These are phyloP conservation scores for Napeogenes sylphis DNA, from an alignment of 2,888 invertebrate genomes.

Conservation along the genomic window DNA sequence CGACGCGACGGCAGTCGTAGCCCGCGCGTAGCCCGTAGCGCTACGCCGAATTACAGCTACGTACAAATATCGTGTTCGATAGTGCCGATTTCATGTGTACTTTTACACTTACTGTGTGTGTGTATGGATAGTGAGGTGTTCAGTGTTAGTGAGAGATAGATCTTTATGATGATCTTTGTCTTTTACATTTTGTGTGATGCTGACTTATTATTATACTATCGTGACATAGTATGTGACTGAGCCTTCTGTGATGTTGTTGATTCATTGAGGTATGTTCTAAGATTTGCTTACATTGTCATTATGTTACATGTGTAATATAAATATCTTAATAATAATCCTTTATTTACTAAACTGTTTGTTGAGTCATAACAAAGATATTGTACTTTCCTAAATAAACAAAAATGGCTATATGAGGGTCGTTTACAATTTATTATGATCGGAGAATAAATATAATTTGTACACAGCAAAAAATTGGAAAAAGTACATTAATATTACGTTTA, in stretches of 20 bases:
- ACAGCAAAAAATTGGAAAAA: too few relatives aligned
- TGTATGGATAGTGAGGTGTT: slow-evolving; percentile 31
- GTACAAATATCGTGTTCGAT: slow-evolving; percentile 20
- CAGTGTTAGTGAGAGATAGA: slow-evolving; percentile 17
- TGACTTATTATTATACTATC: slow-evolving; percentile 14
- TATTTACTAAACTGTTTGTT: neutral
- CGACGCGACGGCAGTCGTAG: slow-evolving; percentile 68
- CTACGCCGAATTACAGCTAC: slow-evolving; percentile 47
- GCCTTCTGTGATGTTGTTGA: slow-evolving; percentile 18
- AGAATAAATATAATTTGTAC: too few relatives aligned
- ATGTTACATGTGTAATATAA: slow-evolving; percentile 1
- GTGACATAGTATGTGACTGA: slow-evolving; percentile 27
- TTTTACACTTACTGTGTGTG: slow-evolving; percentile 26
- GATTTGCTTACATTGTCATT: slow-evolving; percentile 10
- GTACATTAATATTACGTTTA: too few relatives aligned
- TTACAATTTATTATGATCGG: too few relatives aligned
- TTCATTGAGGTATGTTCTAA: slow-evolving; percentile 24
- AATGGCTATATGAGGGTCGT: too few relatives aligned
- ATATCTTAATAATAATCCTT: neutral
- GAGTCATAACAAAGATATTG: too few relatives aligned
- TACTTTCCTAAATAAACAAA: too few relatives aligned
- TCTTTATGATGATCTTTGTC: slow-evolving; percentile 19
- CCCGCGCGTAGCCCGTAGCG: slow-evolving; percentile 63
- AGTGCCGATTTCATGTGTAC: slow-evolving; percentile 31
- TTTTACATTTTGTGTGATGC: slow-evolving; percentile 18